These are phyloP conservation scores for Syngnathoides biaculeatus DNA, from an alignment of 2,113 vertebrate species.

Conservation along the genomic window DNA sequence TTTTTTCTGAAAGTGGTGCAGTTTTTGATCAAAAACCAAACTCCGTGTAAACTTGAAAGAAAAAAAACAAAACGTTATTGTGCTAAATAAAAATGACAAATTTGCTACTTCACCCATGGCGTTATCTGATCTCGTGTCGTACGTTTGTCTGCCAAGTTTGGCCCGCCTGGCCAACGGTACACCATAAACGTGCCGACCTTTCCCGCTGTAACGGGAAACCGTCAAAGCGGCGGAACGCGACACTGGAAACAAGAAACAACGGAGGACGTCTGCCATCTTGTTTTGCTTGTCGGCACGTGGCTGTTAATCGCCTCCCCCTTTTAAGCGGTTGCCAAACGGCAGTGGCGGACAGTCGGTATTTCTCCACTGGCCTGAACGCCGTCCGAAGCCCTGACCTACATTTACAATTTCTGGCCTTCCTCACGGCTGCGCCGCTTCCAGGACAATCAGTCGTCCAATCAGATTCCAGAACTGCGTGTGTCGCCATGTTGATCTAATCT, in stretches of 20 bases:
- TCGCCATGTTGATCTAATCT: no score
- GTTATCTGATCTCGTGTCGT: not conserved
- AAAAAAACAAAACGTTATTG: no score
- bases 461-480: no score
- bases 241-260: not conserved
- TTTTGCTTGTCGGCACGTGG: not conserved
- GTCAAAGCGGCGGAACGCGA: no score
- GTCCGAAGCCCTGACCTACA: not conserved
- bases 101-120: not conserved
- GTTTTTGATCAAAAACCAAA: no score
- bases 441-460: no score
- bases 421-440: no score
- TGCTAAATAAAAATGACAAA: no score
- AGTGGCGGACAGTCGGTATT: not conserved
- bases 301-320: not conserved
- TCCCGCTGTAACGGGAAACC: no score
- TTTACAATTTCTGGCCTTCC: not conserved
- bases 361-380: not conserved
- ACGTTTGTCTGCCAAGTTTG: not conserved
- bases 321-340: not conserved
- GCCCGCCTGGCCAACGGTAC: not conserved
- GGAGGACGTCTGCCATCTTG: not conserved
- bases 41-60: no score
- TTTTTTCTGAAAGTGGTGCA: no score
- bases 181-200: not conserved